Conservation (phyloP, 2,888 invertebrate genomes). For the Schizaphis graminum region DNA sequence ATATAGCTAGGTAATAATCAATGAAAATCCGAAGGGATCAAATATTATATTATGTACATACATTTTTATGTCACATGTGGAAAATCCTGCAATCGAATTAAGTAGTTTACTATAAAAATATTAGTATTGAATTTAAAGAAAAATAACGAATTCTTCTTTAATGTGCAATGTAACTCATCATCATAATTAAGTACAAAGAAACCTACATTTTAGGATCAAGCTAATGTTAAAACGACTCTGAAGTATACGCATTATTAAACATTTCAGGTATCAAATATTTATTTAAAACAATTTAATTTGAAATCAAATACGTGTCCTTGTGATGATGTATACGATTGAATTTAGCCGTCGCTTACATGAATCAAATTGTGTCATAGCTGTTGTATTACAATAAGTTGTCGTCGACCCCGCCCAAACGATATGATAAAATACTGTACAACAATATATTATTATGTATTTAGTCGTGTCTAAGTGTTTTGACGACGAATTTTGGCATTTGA, state of each 20-base stretch:
- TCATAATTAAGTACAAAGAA: background rate
- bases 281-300: background rate
- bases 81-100: conserved; percentile 7
- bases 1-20: background rate
- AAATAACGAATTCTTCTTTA: background rate
- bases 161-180: background rate
- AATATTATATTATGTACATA: background rate
- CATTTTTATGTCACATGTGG: background rate
- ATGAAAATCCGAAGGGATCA: conserved; percentile 27
- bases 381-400: conserved; percentile 20
- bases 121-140: background rate
- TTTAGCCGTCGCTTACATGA: background rate
- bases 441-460: background rate
- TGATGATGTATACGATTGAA: background rate
- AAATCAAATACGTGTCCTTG: background rate
- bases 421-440: background rate
- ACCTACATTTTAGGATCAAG: background rate
- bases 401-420: background rate
- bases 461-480: background rate
- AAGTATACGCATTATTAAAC: background rate
- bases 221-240: background rate
- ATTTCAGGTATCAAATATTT: background rate
- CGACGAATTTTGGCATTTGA: conserved; percentile 36
- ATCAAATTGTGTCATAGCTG: background rate
- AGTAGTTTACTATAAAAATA: background rate